Evolutionary conservation across 1,140 invertebrate species (phyloP).

Genomic region (Tetragonula clypearis): DNA sequence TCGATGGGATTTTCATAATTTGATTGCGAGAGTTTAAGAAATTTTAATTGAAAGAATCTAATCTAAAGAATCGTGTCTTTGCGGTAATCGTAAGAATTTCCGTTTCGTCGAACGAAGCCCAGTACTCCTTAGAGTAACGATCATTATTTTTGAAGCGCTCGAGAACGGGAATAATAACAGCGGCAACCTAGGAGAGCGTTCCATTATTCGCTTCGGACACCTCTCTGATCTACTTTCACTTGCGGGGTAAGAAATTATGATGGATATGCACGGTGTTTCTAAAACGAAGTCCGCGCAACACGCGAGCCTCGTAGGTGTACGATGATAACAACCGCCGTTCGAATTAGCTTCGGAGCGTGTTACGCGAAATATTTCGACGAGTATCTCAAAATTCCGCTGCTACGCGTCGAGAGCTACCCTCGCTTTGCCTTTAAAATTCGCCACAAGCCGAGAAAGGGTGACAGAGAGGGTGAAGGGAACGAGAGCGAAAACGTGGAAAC

Average conservation of each 20-base stretch:
- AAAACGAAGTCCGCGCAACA: slow-evolving; percentile 49
- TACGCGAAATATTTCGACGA: slow-evolving; percentile 76
- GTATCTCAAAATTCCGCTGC: not conserved
- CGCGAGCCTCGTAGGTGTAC: slow-evolving; percentile 63
- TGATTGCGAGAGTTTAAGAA: too few species aligned
- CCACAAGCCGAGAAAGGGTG: not conserved
- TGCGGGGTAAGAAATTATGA: slow-evolving; percentile 65
- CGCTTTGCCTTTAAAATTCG: not conserved
- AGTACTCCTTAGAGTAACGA: not conserved
- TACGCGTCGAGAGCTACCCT: not conserved
- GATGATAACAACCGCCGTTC: slow-evolving; percentile 73
- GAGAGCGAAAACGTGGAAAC: not conserved
- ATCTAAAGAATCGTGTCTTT: not conserved
- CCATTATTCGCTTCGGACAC: slow-evolving; percentile 27
- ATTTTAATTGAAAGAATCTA: too few species aligned
- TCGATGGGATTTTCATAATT: too few species aligned
- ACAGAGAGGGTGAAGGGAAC: too few species aligned
- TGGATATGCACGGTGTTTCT: slow-evolving; percentile 61
- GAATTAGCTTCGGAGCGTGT: slow-evolving; percentile 72
- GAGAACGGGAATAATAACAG: not conserved
- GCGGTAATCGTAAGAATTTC: not conserved
- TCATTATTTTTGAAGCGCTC: not conserved
- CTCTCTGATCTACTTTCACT: slow-evolving; percentile 45
- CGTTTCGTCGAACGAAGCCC: not conserved
- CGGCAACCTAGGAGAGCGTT: not conserved